Conservation (phyloP, 2,888 invertebrate genomes). For the Parnassius glacialis region DNA sequence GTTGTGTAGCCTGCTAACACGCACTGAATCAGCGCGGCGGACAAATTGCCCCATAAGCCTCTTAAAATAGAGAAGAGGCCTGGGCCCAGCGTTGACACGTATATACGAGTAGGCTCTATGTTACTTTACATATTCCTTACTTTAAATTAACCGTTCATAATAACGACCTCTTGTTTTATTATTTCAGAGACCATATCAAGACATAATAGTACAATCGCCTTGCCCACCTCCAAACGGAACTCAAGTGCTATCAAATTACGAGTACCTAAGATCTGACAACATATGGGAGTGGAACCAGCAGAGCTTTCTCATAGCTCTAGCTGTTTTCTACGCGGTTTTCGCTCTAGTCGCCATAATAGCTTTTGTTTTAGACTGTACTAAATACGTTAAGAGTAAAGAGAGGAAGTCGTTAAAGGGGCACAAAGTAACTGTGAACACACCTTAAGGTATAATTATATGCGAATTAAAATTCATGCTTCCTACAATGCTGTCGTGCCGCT, state of each 20-base stretch:
- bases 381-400: slow-evolving; percentile 75
- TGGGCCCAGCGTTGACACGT: too few species aligned
- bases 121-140: too few species aligned
- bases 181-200: slow-evolving; percentile 89
- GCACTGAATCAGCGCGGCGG: too few species aligned
- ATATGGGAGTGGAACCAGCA: slow-evolving; percentile 77
- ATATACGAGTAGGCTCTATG: too few species aligned
- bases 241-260: slow-evolving; percentile 81
- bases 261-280: slow-evolving; percentile 58
- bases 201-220: slow-evolving; percentile 91
- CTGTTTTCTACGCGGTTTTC: slow-evolving; percentile 82
- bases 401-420: slow-evolving; percentile 72
- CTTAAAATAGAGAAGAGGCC: too few species aligned
- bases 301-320: slow-evolving; percentile 81
- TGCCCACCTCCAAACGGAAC: slow-evolving; percentile 91
- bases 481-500: too few species aligned
- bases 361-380: slow-evolving; percentile 81
- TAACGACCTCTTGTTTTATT: neutral
- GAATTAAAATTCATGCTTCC: too few species aligned
- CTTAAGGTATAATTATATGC: slow-evolving; percentile 46
- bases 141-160: too few species aligned
- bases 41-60: too few species aligned
- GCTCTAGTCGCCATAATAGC: slow-evolving; percentile 82
- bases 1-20: too few species aligned
- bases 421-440: slow-evolving; percentile 82